These are phyloP conservation scores for Pararge aegeria DNA, from an alignment of 1,140 invertebrate genomes.

Conservation along the genomic window DNA sequence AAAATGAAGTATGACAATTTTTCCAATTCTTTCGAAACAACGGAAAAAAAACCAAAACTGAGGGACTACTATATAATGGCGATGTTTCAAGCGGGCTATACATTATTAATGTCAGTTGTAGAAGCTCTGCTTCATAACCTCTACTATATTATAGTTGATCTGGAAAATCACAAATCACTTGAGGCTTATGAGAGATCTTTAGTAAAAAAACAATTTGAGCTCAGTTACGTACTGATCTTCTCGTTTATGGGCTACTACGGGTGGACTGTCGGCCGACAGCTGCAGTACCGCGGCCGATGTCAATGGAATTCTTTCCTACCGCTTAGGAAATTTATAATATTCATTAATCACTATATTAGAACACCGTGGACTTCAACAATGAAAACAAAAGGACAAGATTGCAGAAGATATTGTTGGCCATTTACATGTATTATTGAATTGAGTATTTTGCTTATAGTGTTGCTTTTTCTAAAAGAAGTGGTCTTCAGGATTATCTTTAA, in stretches of 20 bases:
- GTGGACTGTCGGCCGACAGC: conserved; percentile 12
- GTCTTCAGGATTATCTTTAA: neutral
- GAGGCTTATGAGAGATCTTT: conserved; percentile 8
- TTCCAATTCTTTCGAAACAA: neutral
- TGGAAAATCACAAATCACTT: conserved; percentile 20
- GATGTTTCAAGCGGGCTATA: conserved; percentile 6
- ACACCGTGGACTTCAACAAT: neutral
- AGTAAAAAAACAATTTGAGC: conserved; percentile 20
- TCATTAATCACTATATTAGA: neutral
- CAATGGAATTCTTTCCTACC: neutral
- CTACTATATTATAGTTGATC: conserved; percentile 12
- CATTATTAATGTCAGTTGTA: neutral
- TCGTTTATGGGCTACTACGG: conserved; percentile 17
- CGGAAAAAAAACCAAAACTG: neutral
- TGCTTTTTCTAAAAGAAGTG: neutral
- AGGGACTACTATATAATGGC: conserved; percentile 8
- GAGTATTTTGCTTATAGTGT: conserved; percentile 2
- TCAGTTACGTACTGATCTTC: conserved; percentile 10
- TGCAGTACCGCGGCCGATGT: neutral
- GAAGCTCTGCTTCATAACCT: conserved; percentile 7
- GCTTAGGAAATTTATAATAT: neutral
- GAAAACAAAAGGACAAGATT: neutral
- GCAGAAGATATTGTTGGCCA: conserved; percentile 14
- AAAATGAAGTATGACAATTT: neutral
- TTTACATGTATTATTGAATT: conserved; percentile 17